Base-by-base conservation (phyloP, 2,797 vertebrate genomes). In the Mormyrops attenuatus region DNA sequence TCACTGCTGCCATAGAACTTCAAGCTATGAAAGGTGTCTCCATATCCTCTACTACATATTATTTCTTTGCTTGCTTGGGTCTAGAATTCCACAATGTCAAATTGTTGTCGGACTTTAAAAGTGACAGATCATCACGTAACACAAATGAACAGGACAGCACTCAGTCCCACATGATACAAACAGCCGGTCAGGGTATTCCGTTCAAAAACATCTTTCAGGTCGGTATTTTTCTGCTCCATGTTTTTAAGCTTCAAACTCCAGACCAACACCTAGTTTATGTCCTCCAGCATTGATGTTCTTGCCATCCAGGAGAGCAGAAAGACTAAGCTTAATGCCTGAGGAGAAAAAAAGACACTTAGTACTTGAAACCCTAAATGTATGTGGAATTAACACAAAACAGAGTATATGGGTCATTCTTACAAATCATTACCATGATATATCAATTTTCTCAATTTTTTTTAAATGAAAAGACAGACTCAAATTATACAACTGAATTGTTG, bases 281-380 rank as follows among this genome's bases (percentile, higher is more conserved):
- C 97, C 98, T 0, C 98, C 98, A 0, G 97, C 97, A 0, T 99
- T 99, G 94, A 99, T 96, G 73, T 99, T 99, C 95, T 99, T 99
- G 92, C 98, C 98, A 91, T 99, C 98, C 89, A 99, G 94, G 92
- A 99, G 96, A 93, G 98, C 97, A 41, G 98, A 99, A 91, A 99
- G 95, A 0, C 97, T 99, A 95, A 99, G 94, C 95, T 98, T 99
- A 94, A 99, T 97, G 92, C 98, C 98, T 99, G 93, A 0, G 0
- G 38, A 89, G 73, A 53, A 17, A 22, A 8, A 55, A 2, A 66
- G 85, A 3, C 52, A 53, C 11, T 17, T 47, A 69, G 34, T 38
- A 41, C 30, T 34, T 11, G 30, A 34, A 34, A 5, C 11, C 26
- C 1, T 34, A 69, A 69, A 34, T 13, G 4, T 5, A 66, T 15